These are phyloP conservation scores for Takifugu flavidus DNA, from an alignment of 2,113 vertebrate species.

Conservation along the genomic window DNA sequence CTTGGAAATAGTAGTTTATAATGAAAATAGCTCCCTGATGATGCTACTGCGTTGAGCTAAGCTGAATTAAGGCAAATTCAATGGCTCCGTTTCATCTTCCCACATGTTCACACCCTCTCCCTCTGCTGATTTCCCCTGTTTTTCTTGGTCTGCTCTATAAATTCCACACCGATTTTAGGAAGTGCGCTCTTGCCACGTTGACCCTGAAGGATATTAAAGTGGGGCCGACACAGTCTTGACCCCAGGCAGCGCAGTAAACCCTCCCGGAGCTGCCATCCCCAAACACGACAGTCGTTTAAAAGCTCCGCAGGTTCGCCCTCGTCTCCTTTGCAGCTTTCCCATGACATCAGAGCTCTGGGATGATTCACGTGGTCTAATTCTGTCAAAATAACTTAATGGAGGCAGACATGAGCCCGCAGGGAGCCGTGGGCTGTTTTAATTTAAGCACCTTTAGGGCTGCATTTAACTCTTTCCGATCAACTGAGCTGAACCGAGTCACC, in stretches of 20 bases:
- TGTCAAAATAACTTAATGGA: constrained; percentile 32
- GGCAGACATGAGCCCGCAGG: constrained; percentile 22
- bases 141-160: constrained; percentile 52
- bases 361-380: constrained; percentile 30
- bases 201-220: constrained; percentile 48
- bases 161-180: constrained; percentile 45
- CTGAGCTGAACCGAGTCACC: constrained; percentile 16
- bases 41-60: constrained; percentile 22
- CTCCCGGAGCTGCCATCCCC: constrained; percentile 5
- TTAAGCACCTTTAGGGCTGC: constrained; percentile 34
- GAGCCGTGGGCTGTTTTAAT: constrained; percentile 13
- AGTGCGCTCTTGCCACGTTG: constrained; percentile 31
- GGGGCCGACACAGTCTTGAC: constrained; percentile 22
- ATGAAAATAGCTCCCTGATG: constrained; percentile 30
- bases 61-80: constrained; percentile 34
- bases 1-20: constrained; percentile 24
- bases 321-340: constrained; percentile 40
- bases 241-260: constrained; percentile 34
- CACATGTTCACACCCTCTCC: constrained; percentile 23
- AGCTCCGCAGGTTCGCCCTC: constrained; percentile 2
- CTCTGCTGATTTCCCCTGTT: constrained; percentile 25
- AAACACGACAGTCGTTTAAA: constrained; percentile 15
- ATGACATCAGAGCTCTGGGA: constrained; percentile 46
- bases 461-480: constrained; percentile 24
- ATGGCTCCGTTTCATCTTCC: constrained; percentile 40